phyloP scores from a whole-genome alignment of 2,113 vertebrate genomes.

The Canis aureus region DNA sequence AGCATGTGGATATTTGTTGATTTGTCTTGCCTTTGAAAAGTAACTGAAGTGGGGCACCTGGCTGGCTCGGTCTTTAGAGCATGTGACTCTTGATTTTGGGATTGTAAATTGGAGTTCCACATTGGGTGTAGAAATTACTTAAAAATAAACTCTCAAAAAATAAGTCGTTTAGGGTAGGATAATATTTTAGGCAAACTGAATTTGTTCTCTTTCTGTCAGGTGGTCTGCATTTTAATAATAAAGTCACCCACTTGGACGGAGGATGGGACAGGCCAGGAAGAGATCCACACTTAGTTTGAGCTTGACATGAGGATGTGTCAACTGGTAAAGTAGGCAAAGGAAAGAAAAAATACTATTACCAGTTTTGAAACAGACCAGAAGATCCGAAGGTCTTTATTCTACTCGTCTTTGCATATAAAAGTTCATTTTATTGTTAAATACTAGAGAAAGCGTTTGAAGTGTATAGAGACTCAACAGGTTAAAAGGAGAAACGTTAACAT shows the following conservation, averaged over 20 bases:
- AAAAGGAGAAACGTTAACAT: neutral
- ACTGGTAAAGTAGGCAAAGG: neutral
- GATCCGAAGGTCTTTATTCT: neutral
- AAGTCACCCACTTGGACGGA: neutral
- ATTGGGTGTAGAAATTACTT: neutral
- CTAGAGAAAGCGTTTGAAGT: neutral
- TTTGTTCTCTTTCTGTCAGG: neutral
- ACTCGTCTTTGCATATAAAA: neutral
- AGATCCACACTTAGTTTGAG: neutral
- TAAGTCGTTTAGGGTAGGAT: neutral
- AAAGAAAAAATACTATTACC: neutral
- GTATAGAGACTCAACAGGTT: neutral
- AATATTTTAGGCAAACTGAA: neutral
- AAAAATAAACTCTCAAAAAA: neutral
- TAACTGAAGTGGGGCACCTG: neutral
- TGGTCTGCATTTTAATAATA: slow-evolving; percentile 9
- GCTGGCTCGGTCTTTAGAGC: neutral
- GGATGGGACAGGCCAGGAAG: neutral
- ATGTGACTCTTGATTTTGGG: neutral
- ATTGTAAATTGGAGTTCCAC: neutral
- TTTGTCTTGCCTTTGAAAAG: slow-evolving; percentile 35
- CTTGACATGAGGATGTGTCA: neutral
- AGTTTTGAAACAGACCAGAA: neutral
- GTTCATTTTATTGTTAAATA: slow-evolving; percentile 5
- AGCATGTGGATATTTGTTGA: neutral